A percentile compares a stretch with the other conserved stretches of the same genome.
phyloP scores from a whole-genome alignment of 1,140 invertebrate species.

The Nautilus pompilius region DNA sequence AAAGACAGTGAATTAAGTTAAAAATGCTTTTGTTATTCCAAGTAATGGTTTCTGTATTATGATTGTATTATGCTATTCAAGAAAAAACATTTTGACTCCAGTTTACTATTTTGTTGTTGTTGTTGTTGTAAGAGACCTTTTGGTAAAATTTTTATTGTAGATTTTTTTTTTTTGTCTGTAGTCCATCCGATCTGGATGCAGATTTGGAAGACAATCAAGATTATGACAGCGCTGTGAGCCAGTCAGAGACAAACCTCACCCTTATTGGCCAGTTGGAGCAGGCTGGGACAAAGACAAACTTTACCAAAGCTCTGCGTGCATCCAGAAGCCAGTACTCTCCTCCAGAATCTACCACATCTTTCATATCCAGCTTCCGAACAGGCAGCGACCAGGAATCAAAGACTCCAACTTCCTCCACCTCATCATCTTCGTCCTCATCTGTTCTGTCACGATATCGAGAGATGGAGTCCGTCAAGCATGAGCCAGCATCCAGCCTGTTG shows the following conservation, averaged over 20 bases:
- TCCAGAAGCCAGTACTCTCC: conserved; percentile 13
- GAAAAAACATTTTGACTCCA: no score
- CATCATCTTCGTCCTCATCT: conserved; percentile 14
- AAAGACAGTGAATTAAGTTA: no score
- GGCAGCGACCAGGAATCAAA: conserved; percentile 9
- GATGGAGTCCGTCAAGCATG: not conserved
- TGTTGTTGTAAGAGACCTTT: no score
- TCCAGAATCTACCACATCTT: conserved; percentile 13
- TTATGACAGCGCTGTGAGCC: conserved; percentile 56
- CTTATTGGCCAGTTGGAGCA: conserved; percentile 43
- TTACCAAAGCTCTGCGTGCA: not conserved
- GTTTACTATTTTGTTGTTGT: no score
- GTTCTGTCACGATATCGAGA: conserved; percentile 16
- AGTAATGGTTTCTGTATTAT: no score
- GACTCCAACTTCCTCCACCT: conserved; percentile 4
- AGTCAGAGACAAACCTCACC: conserved; percentile 50
- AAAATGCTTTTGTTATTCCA: no score
- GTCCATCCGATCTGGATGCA: conserved; percentile 65
- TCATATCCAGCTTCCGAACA: conserved; percentile 4
- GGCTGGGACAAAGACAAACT: conserved; percentile 14
- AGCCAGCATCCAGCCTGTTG: not conserved
- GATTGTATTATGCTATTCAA: no score
- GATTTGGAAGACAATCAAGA: conserved; percentile 65
- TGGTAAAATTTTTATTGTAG: no score
- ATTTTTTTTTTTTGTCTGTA: conserved; percentile 26